phyloP scores from a whole-genome alignment of 2,113 vertebrate genomes.

The Nothobranchius furzeri region DNA sequence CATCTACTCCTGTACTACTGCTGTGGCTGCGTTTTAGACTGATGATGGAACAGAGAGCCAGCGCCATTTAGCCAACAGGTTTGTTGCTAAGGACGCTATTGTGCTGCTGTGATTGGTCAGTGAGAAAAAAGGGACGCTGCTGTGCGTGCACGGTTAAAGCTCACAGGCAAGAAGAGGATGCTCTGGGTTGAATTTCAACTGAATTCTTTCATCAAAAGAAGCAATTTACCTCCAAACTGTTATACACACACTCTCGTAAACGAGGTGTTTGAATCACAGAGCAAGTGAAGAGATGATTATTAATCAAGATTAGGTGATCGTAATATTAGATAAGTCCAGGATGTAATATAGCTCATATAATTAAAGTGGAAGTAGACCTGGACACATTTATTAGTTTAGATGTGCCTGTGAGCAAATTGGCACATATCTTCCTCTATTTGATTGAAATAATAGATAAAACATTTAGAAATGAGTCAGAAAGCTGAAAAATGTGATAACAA shows the following conservation, averaged over 20 bases:
- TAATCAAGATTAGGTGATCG: slow-evolving; percentile 69
- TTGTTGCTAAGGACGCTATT: slow-evolving; percentile 50
- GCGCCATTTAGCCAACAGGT: slow-evolving; percentile 36
- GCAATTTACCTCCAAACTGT: slow-evolving; percentile 64
- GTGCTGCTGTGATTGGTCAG: slow-evolving; percentile 32
- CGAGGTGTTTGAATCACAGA: slow-evolving; percentile 61
- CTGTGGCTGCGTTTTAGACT: background rate
- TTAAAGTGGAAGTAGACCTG: slow-evolving; percentile 43
- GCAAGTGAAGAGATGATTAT: slow-evolving; percentile 67
- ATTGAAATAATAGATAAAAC: slow-evolving; percentile 1
- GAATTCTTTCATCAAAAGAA: slow-evolving; percentile 56
- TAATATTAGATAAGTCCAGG: slow-evolving; percentile 62
- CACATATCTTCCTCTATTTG: slow-evolving; percentile 3
- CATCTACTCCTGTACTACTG: background rate
- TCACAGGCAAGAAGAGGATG: slow-evolving; percentile 39
- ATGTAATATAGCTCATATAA: slow-evolving; percentile 60
- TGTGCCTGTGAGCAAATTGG: slow-evolving; percentile 8
- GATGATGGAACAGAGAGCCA: slow-evolving; percentile 30
- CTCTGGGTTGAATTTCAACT: slow-evolving; percentile 55
- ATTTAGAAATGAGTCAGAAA: slow-evolving; percentile 42
- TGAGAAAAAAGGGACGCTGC: background rate
- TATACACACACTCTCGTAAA: slow-evolving; percentile 40
- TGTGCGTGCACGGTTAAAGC: slow-evolving; percentile 25
- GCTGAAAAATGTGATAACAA: slow-evolving; percentile 1
- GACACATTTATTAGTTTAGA: slow-evolving; percentile 34